Evolutionary conservation across 2,113 vertebrate genomes (phyloP).

Genomic region (Prunella fulvescens): DNA sequence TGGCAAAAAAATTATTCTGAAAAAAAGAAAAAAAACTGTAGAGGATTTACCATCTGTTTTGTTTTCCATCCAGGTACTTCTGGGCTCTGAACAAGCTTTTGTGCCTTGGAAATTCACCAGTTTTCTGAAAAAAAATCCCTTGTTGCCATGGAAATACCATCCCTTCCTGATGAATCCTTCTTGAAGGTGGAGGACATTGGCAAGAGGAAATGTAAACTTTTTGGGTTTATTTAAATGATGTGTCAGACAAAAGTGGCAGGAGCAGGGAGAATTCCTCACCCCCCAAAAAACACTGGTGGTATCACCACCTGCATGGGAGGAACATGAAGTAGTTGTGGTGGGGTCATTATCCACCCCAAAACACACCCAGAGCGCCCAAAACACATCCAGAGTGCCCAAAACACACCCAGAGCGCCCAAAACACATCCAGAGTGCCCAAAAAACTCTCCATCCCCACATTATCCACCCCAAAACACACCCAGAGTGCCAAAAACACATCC

Average conservation of each 20-base stretch:
- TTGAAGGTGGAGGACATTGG: constrained; percentile 80
- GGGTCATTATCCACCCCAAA: not conserved
- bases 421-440: no score
- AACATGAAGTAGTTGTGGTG: not conserved
- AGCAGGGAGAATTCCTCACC: constrained; percentile 59
- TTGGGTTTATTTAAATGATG: not conserved
- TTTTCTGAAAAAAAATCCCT: constrained; percentile 69
- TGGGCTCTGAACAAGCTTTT: constrained; percentile 70
- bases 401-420: no score
- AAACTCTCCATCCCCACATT: not conserved
- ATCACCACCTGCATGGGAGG: constrained; percentile 32
- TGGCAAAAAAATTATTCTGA: constrained; percentile 7
- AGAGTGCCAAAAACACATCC: no score
- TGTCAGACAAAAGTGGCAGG: constrained; percentile 67
- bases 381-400: no score
- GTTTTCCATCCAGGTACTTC: constrained; percentile 79
- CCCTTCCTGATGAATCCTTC: constrained; percentile 75
- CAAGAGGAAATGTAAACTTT: constrained; percentile 77
- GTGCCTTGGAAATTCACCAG: constrained; percentile 78
- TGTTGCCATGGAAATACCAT: constrained; percentile 80
- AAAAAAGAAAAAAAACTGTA: not conserved
- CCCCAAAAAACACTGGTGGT: constrained; percentile 45
- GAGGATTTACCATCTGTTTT: constrained; percentile 80
- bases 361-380: no score
- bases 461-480: not conserved